phyloP scores from a whole-genome alignment of 2,797 vertebrate species.

The Myiotriccus ornatus region DNA sequence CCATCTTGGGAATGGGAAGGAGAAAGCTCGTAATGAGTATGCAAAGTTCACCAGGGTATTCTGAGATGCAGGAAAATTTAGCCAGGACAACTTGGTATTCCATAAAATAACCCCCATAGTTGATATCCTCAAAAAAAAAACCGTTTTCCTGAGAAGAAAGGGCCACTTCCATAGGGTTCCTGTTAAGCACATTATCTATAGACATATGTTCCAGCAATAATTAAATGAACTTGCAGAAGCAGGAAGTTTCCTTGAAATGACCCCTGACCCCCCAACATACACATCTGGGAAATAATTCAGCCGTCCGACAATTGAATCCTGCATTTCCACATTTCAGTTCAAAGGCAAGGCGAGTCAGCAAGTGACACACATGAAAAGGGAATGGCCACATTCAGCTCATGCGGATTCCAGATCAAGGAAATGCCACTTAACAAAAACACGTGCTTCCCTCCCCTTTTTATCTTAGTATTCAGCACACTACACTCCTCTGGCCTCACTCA shows the following conservation, averaged over 20 bases:
- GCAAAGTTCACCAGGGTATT: not conserved
- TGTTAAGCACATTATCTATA: not conserved
- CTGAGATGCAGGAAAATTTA: constrained; percentile 33
- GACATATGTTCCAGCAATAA: not conserved
- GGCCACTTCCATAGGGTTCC: not conserved
- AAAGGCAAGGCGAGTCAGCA: not conserved
- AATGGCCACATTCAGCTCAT: not conserved
- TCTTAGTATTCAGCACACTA: not conserved
- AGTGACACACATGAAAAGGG: not conserved
- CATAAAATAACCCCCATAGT: not conserved
- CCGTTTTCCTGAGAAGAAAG: not conserved
- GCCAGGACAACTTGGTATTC: not conserved
- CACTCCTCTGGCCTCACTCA: not conserved
- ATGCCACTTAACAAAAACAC: not conserved
- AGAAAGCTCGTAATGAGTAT: not conserved
- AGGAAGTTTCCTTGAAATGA: not conserved
- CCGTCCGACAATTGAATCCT: not conserved
- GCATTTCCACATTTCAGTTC: not conserved
- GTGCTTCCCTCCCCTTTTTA: not conserved
- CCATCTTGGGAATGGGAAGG: not conserved
- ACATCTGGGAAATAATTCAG: not conserved
- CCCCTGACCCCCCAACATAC: accelerated
- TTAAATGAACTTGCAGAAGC: not conserved
- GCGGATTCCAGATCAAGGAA: not conserved
- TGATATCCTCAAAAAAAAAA: not conserved